Evolutionary conservation across 2,888 invertebrate genomes (phyloP).

Genomic region (Odontocolon sp.): DNA sequence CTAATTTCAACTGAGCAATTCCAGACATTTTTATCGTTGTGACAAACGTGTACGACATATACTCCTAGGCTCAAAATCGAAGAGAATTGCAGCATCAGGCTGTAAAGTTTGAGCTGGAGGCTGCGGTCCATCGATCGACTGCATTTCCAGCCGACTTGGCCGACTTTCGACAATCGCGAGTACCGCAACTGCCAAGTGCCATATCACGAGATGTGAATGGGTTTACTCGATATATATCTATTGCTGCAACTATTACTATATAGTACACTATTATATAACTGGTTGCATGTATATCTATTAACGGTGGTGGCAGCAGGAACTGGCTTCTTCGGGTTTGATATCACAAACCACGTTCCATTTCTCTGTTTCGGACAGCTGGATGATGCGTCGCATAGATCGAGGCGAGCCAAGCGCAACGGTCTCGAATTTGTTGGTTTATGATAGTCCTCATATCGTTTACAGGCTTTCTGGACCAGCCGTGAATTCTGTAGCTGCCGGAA

Average conservation of each 20-base stretch:
- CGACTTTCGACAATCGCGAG: slow-evolving; percentile 56
- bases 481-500: background rate
- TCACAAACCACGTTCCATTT: slow-evolving; percentile 52
- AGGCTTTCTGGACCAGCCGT: background rate
- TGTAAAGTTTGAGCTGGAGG: slow-evolving; percentile 30
- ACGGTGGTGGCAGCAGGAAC: slow-evolving; percentile 41
- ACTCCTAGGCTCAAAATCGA: background rate
- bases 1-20: background rate
- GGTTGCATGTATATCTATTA: background rate
- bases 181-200: slow-evolving; percentile 56
- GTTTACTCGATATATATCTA: slow-evolving; percentile 12
- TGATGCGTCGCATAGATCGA: slow-evolving; percentile 35
- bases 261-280: slow-evolving; percentile 17
- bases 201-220: slow-evolving; percentile 43
- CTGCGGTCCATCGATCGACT: slow-evolving; percentile 52
- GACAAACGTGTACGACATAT: too few species aligned
- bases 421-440: slow-evolving; percentile 42
- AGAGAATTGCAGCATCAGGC: background rate
- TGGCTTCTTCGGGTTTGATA: slow-evolving; percentile 55
- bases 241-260: slow-evolving; percentile 19
- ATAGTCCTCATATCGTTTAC: slow-evolving; percentile 29
- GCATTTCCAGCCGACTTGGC: slow-evolving; percentile 48
- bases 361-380: slow-evolving; percentile 52
- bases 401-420: slow-evolving; percentile 23
- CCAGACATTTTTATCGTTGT: too few species aligned